Conservation (phyloP, 2,797 vertebrate genomes). For the Protonibea diacanthus region DNA sequence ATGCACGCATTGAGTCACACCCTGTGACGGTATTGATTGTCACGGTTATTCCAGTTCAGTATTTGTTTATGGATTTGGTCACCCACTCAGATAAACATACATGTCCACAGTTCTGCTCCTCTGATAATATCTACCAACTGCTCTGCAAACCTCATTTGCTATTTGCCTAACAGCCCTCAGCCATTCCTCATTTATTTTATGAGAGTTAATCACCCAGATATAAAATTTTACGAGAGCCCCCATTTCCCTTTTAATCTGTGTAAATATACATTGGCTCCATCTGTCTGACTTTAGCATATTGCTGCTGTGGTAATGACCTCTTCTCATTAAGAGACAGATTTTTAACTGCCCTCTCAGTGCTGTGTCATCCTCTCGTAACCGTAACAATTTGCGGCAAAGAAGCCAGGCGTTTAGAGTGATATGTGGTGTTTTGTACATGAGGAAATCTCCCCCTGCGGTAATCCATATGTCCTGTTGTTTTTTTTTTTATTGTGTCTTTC, state of each 20-base stretch:
- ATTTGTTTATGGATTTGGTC: background rate
- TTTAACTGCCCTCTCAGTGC: conserved; percentile 37
- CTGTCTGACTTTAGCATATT: conserved; percentile 60
- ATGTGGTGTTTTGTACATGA: conserved; percentile 17
- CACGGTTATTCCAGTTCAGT: background rate
- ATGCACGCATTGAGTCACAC: background rate
- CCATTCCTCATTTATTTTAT: conserved; percentile 71
- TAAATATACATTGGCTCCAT: conserved; percentile 70
- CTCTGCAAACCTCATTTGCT: conserved; percentile 73
- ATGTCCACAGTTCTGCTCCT: conserved; percentile 26
- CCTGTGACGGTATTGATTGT: background rate
- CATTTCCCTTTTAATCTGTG: conserved; percentile 56
- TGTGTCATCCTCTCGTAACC: conserved; percentile 34
- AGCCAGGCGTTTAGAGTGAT: conserved; percentile 7
- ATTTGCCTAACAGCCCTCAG: conserved; percentile 57
- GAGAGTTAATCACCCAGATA: conserved; percentile 61
- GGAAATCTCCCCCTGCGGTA: conserved; percentile 1
- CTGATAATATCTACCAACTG: conserved; percentile 17
- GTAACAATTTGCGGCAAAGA: conserved; percentile 30
- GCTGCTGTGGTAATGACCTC: conserved; percentile 58
- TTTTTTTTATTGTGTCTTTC: conserved; percentile 5
- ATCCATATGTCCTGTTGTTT: conserved; percentile 6
- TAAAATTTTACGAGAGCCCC: conserved; percentile 57
- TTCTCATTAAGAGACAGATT: conserved; percentile 45
- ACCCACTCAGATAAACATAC: background rate